Percentiles rank a stretch among this genome's conserved stretches.
phyloP scores from a whole-genome alignment of 1,140 invertebrate genomes.

The Sitophilus oryzae region DNA sequence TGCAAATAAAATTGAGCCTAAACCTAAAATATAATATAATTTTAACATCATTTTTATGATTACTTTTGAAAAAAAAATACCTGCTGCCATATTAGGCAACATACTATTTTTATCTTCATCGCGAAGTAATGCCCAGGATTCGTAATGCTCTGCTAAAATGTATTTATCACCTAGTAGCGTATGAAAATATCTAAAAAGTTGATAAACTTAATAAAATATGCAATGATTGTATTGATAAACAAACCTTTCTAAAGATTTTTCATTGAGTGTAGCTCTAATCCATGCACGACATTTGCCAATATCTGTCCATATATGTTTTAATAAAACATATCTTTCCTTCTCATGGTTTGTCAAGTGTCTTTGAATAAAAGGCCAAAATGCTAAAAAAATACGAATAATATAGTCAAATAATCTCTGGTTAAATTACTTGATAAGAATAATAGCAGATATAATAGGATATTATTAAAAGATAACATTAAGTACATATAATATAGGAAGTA shows the following conservation, averaged over 20 bases:
- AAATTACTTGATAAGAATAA: too few relatives aligned
- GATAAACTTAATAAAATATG: slow-evolving; percentile 13
- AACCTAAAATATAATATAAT: slow-evolving; percentile 50
- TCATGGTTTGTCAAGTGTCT: slow-evolving; percentile 79
- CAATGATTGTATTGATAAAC: neutral
- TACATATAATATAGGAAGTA: too few relatives aligned
- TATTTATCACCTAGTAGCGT: slow-evolving; percentile 63
- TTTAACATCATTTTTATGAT: slow-evolving; percentile 9
- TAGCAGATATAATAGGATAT: too few relatives aligned
- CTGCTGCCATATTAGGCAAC: slow-evolving; percentile 76
- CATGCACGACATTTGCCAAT: slow-evolving; percentile 78
- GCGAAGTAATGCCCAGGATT: slow-evolving; percentile 74
- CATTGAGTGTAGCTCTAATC: slow-evolving; percentile 80
- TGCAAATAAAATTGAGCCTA: slow-evolving; percentile 83
- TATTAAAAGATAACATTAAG: too few relatives aligned
- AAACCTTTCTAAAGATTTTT: slow-evolving; percentile 79
- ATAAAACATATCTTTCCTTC: slow-evolving; percentile 72
- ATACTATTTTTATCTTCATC: slow-evolving; percentile 69
- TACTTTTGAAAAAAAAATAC: slow-evolving; percentile 44
- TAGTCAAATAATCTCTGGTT: neutral
- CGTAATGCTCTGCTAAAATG: slow-evolving; percentile 68
- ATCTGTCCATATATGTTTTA: slow-evolving; percentile 76
- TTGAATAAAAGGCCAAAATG: slow-evolving; percentile 61
- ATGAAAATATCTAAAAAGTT: slow-evolving; percentile 56
- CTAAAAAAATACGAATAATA: slow-evolving; percentile 26